phyloP scores from a whole-genome alignment of 2,113 vertebrate species.

The Gavia stellata region DNA sequence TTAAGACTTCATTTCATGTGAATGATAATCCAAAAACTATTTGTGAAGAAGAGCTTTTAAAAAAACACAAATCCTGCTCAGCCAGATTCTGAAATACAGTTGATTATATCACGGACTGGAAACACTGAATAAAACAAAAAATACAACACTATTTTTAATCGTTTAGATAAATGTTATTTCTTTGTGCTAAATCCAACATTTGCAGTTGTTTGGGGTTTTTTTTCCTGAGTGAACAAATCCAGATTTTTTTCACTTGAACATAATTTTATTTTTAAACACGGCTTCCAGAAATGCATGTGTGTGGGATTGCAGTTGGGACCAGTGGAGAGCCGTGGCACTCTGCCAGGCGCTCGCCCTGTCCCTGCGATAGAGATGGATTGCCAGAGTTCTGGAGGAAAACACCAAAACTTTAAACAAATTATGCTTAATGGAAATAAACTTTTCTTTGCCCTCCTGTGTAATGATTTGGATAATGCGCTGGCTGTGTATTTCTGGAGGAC shows the following conservation, averaged over 20 bases:
- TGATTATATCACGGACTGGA: neutral
- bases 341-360: neutral
- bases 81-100: neutral
- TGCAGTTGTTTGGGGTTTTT: neutral
- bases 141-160: neutral
- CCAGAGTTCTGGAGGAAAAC: constrained; percentile 25
- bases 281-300: constrained; percentile 18
- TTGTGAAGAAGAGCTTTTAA: neutral
- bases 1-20: constrained; percentile 22
- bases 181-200: neutral
- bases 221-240: neutral
- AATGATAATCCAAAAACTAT: constrained; percentile 23
- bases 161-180: neutral
- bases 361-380: neutral
- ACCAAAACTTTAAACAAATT: constrained; percentile 55
- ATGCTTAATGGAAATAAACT: constrained; percentile 46
- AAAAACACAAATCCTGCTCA: constrained; percentile 9
- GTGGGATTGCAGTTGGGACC: constrained; percentile 26
- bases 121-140: neutral
- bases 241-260: constrained; percentile 11
- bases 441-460: neutral
- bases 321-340: neutral
- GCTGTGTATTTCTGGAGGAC: neutral
- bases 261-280: constrained; percentile 25
- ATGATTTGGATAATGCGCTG: neutral